phyloP scores from a whole-genome alignment of 2,888 invertebrate genomes.

The Cosmia trapezina region DNA sequence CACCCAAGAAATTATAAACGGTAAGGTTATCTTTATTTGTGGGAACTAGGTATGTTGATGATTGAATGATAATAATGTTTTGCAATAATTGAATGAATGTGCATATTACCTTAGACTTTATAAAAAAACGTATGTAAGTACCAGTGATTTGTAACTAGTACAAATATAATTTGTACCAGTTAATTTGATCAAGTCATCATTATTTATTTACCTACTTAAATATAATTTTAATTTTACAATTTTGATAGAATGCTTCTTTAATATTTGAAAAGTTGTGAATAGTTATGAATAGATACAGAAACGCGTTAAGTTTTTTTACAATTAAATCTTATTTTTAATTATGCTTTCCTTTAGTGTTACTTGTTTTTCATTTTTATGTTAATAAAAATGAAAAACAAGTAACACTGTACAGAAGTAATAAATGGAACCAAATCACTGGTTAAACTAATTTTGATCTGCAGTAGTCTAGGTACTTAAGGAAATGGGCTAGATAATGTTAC shows the following conservation, averaged over 20 bases:
- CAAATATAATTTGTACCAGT: slow-evolving; percentile 52
- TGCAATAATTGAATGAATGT: slow-evolving; percentile 36
- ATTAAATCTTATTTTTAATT: slow-evolving; percentile 7
- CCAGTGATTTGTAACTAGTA: slow-evolving; percentile 59
- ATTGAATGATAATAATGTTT: slow-evolving; percentile 24
- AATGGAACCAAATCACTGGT: slow-evolving; percentile 44
- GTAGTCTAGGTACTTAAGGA: slow-evolving; percentile 20
- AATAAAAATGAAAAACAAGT: too few relatives aligned
- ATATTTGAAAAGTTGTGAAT: slow-evolving; percentile 33
- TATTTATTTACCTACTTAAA: slow-evolving; percentile 50
- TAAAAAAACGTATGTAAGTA: slow-evolving; percentile 16
- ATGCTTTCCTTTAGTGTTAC: slow-evolving; percentile 17
- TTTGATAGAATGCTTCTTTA: slow-evolving; percentile 2
- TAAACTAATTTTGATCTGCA: slow-evolving; percentile 41
- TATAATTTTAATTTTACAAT: slow-evolving; percentile 16
- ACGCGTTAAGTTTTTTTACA: slow-evolving; percentile 12
- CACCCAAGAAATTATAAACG: slow-evolving; percentile 44
- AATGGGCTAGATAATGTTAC: slow-evolving; percentile 4
- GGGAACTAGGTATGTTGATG: slow-evolving; percentile 17
- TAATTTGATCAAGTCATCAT: slow-evolving; percentile 17
- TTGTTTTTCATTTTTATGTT: slow-evolving; percentile 13
- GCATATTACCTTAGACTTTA: slow-evolving; percentile 21
- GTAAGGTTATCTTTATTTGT: slow-evolving; percentile 20
- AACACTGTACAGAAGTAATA: background rate
- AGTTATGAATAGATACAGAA: slow-evolving; percentile 4